A percentile compares a stretch with the other conserved stretches of the same genome.
These are phyloP conservation scores for Hyppa rectilinea DNA, from an alignment of 2,888 invertebrate species.

Conservation along the genomic window DNA sequence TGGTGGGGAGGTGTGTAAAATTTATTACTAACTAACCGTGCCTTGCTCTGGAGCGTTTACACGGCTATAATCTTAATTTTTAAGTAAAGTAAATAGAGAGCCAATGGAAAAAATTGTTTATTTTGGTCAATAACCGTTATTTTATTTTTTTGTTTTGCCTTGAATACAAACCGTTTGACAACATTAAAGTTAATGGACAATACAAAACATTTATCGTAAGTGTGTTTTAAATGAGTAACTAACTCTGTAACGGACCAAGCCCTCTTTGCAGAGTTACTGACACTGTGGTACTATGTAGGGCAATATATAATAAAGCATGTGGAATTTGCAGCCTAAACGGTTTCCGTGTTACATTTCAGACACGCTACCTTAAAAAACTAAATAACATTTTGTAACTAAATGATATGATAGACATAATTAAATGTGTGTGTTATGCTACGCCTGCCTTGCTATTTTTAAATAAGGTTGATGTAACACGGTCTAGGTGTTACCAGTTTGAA, in stretches of 20 bases:
- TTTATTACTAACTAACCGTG: not conserved
- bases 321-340: not conserved
- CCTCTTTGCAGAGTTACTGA: not conserved
- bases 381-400: not conserved
- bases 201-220: conserved; percentile 28
- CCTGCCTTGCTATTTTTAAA: not conserved
- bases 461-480: not conserved
- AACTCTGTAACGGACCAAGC: too few relatives aligned
- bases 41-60: not conserved
- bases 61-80: not conserved
- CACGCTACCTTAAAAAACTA: conserved; percentile 17
- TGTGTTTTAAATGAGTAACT: too few relatives aligned
- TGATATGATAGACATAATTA: not conserved
- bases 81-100: not conserved
- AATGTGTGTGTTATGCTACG: conserved; percentile 15
- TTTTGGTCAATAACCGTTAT: not conserved
- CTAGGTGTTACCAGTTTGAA: not conserved
- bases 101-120: not conserved
- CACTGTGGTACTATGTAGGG: conserved; percentile 10
- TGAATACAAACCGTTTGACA: not conserved
- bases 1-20: too few relatives aligned
- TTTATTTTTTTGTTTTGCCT: conserved; percentile 4
- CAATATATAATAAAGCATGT: not conserved
- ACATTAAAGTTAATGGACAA: not conserved
- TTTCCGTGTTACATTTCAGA: not conserved